Conservation (phyloP, 2,113 vertebrate genomes). For the Brachyistius frenatus region DNA sequence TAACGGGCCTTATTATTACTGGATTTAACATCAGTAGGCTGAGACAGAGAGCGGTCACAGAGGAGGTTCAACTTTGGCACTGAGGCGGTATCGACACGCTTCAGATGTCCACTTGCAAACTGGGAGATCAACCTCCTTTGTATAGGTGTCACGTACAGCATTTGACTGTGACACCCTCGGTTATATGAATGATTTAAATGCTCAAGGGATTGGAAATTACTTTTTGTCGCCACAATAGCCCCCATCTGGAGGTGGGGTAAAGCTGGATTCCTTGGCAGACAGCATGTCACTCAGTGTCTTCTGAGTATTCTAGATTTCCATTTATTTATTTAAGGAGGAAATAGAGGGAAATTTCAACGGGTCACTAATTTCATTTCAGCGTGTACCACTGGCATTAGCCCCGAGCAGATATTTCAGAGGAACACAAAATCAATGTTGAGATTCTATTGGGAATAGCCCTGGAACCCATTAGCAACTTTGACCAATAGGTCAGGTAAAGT, state of each 20-base stretch:
- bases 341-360: slow-evolving; percentile 83
- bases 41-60: slow-evolving; percentile 40
- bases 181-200: slow-evolving; percentile 80
- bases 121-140: slow-evolving; percentile 64
- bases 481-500: slow-evolving; percentile 92
- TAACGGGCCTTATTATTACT: slow-evolving; percentile 61
- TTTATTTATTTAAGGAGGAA: slow-evolving; percentile 86
- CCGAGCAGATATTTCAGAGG: slow-evolving; percentile 86
- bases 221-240: slow-evolving; percentile 69
- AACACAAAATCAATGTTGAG: slow-evolving; percentile 88
- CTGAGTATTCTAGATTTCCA: slow-evolving; percentile 77
- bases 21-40: slow-evolving; percentile 52
- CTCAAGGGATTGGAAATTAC: slow-evolving; percentile 73
- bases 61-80: slow-evolving; percentile 36
- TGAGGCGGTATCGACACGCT: slow-evolving; percentile 8
- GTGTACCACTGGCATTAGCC: slow-evolving; percentile 83
- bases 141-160: slow-evolving; percentile 71
- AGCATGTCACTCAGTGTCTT: slow-evolving; percentile 67
- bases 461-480: slow-evolving; percentile 90
- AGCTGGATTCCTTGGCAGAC: slow-evolving; percentile 60
- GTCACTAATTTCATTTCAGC: slow-evolving; percentile 88
- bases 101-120: slow-evolving; percentile 60
- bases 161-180: slow-evolving; percentile 66
- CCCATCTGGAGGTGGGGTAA: slow-evolving; percentile 6
- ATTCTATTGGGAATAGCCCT: slow-evolving; percentile 85